Conservation (phyloP, 2,797 vertebrate species). For the Ciconia nigra region DNA sequence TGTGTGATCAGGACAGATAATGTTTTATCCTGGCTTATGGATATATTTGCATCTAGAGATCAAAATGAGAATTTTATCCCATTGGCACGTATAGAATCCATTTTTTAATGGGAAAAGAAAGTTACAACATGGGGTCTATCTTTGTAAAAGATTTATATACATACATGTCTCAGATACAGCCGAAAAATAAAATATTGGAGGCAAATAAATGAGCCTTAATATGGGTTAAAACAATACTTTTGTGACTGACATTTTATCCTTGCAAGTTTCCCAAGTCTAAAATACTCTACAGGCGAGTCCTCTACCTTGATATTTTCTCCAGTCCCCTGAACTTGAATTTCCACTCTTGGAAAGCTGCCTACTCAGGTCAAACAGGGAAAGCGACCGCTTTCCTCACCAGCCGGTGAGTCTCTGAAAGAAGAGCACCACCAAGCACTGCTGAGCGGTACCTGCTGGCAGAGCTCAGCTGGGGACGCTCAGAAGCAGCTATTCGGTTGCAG, state of each 20-base stretch:
- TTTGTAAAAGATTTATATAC: slow-evolving; percentile 7
- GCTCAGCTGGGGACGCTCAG: too few species aligned
- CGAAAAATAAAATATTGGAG: slow-evolving; percentile 31
- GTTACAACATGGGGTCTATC: not conserved
- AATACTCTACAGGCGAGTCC: not conserved
- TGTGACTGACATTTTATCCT: slow-evolving; percentile 40
- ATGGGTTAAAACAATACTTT: not conserved
- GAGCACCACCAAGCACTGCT: not conserved
- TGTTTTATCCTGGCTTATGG: slow-evolving; percentile 50
- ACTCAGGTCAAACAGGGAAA: not conserved
- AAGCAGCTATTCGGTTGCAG: not conserved
- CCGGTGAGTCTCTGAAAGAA: not conserved
- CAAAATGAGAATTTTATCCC: slow-evolving; percentile 66
- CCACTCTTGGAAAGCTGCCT: not conserved
- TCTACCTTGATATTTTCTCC: not conserved
- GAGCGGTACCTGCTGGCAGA: not conserved
- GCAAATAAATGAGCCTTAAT: slow-evolving; percentile 1
- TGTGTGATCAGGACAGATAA: slow-evolving; percentile 31
- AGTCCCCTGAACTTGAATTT: not conserved
- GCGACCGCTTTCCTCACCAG: not conserved
- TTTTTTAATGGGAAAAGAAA: slow-evolving; percentile 32
- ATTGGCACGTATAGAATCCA: slow-evolving; percentile 27
- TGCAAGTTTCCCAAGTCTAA: slow-evolving; percentile 16
- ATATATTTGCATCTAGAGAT: slow-evolving; percentile 48
- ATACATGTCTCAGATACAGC: not conserved